A percentile compares a stretch with the other conserved stretches of the same genome.
Evolutionary conservation across 2,113 vertebrate species (phyloP).

Genomic region (Isurus oxyrinchus): DNA sequence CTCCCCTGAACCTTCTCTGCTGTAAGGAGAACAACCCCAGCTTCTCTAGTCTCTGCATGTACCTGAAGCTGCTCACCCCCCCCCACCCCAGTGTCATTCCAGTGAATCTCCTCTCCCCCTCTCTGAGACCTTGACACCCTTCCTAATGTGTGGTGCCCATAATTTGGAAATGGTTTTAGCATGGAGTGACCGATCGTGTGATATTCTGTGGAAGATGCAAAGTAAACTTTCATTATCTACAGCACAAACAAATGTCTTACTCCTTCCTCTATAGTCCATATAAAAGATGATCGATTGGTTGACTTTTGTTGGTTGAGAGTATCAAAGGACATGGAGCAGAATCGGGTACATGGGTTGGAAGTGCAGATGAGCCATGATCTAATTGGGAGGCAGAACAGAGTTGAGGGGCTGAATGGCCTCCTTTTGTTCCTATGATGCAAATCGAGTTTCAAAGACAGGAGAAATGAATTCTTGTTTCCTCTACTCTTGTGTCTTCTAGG

Average conservation of each 20-base stretch:
- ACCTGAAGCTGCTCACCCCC: background rate
- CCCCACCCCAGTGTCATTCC: background rate
- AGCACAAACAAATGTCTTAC: background rate
- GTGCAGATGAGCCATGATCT: background rate
- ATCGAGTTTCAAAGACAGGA: background rate
- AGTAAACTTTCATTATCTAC: background rate
- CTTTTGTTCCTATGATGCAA: background rate
- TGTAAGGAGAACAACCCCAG: background rate
- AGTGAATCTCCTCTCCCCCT: background rate
- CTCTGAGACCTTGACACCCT: too few species aligned
- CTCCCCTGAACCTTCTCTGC: too few species aligned
- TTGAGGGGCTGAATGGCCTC: background rate
- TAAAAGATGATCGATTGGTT: background rate
- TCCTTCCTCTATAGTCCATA: background rate
- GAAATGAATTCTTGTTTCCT: background rate
- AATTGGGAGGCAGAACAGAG: background rate
- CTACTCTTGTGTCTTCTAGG: conserved; percentile 54
- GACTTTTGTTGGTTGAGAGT: background rate
- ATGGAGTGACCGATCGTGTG: background rate
- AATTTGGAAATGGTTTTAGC: background rate
- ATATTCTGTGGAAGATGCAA: background rate
- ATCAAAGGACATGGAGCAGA: background rate
- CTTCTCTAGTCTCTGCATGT: too few species aligned
- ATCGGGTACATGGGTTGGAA: background rate
- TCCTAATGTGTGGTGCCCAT: too few species aligned